Conservation (phyloP, 2,113 vertebrate species). For the Microtus pennsylvanicus region DNA sequence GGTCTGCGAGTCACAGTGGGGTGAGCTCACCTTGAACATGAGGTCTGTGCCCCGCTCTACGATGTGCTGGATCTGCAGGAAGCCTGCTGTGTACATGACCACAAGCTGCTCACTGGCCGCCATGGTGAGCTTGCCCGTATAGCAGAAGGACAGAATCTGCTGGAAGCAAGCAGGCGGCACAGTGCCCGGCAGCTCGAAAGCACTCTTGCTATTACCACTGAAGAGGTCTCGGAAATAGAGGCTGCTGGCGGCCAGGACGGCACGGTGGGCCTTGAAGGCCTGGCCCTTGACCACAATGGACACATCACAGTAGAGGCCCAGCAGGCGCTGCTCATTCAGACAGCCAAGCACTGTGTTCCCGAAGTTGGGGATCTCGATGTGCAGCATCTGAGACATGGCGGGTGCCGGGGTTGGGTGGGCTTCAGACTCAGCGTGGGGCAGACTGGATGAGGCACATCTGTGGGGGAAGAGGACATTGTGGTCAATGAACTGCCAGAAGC, state of each 20-base stretch:
- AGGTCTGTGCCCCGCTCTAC: slow-evolving; percentile 98
- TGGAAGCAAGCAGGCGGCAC: slow-evolving; percentile 98
- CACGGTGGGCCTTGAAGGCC: slow-evolving; percentile 98
- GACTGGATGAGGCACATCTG: slow-evolving; percentile 91
- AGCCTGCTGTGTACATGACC: slow-evolving; percentile 99
- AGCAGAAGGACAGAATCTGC: slow-evolving; percentile 99
- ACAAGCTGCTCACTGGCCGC: slow-evolving; percentile 99
- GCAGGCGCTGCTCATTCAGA: slow-evolving; percentile 96
- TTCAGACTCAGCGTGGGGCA: slow-evolving; percentile 87
- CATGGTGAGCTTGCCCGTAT: slow-evolving; percentile 99
- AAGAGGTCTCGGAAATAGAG: slow-evolving; percentile 98
- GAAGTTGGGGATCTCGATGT: slow-evolving; percentile 99
- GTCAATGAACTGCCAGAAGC: neutral
- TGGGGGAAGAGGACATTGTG: neutral
- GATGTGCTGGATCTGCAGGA: slow-evolving; percentile 99
- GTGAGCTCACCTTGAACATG: slow-evolving; percentile 99
- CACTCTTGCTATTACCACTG: slow-evolving; percentile 96
- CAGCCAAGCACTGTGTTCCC: slow-evolving; percentile 98
- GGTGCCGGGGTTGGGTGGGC: slow-evolving; percentile 69
- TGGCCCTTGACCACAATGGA: slow-evolving; percentile 99
- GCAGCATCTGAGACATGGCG: slow-evolving; percentile 98
- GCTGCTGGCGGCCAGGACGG: slow-evolving; percentile 97
- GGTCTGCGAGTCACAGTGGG: slow-evolving; percentile 99
- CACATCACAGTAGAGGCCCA: slow-evolving; percentile 98
- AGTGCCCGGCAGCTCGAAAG: slow-evolving; percentile 97